phyloP scores from a whole-genome alignment of 2,113 vertebrate genomes.

The Equus quagga region DNA sequence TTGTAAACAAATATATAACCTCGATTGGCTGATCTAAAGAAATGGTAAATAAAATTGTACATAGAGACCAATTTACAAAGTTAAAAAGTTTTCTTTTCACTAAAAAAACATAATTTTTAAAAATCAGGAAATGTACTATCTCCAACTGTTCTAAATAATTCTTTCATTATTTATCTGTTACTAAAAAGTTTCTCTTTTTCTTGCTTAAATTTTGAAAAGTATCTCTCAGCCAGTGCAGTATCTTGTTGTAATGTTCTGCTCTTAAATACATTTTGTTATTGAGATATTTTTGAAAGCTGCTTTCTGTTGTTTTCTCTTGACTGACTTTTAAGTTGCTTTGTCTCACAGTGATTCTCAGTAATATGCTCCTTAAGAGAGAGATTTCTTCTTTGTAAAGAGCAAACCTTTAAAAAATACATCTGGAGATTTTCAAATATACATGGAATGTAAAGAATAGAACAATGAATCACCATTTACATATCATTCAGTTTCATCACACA shows the following conservation, averaged over 20 bases:
- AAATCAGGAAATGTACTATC: neutral
- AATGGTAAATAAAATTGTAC: neutral
- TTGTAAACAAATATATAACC: neutral
- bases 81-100: constrained; percentile 22
- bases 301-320: constrained; percentile 37
- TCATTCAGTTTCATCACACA: neutral
- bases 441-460: neutral
- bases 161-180: neutral
- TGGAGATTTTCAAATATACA: constrained; percentile 18
- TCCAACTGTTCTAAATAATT: constrained; percentile 1
- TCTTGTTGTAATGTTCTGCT: neutral
- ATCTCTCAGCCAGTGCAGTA: neutral
- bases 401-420: neutral
- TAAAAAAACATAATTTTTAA: neutral
- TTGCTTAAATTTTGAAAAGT: constrained; percentile 17
- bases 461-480: neutral
- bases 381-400: neutral
- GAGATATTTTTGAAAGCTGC: constrained; percentile 43
- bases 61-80: neutral
- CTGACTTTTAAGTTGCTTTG: constrained; percentile 60
- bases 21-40: neutral
- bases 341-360: constrained; percentile 43
- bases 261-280: constrained; percentile 48
- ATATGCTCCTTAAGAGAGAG: neutral
- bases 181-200: neutral